Percentiles rank a stretch among this genome's conserved stretches.
Evolutionary conservation across 2,797 vertebrate genomes (phyloP).

Genomic region (Serranus cabrilla): DNA sequence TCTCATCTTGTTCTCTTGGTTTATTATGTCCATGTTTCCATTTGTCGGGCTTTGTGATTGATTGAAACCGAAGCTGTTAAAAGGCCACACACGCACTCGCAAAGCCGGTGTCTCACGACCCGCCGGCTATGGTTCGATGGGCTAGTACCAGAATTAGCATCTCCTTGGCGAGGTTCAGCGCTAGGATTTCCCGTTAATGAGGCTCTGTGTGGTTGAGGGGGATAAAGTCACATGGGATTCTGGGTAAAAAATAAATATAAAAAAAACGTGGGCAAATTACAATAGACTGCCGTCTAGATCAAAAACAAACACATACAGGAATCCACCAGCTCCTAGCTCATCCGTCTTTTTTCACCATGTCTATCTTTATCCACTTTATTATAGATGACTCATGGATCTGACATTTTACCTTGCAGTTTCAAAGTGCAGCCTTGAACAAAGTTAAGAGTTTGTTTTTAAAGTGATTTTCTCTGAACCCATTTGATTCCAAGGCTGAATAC

Average conservation of each 20-base stretch:
- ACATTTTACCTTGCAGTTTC: conserved; percentile 44
- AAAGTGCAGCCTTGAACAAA: conserved; percentile 48
- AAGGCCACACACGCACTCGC: conserved; percentile 72
- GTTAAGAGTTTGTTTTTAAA: conserved; percentile 46
- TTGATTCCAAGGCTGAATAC: conserved; percentile 32
- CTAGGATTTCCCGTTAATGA: conserved; percentile 85
- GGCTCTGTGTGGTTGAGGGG: conserved; percentile 67
- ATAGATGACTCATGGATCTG: conserved; percentile 53
- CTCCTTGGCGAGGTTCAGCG: conserved; percentile 69
- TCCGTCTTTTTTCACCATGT: conserved; percentile 37
- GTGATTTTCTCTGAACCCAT: conserved; percentile 25
- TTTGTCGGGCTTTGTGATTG: conserved; percentile 73
- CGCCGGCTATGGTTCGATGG: conserved; percentile 73
- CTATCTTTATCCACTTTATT: conserved; percentile 53
- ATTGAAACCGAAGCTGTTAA: conserved; percentile 82
- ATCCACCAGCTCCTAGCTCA: conserved; percentile 27
- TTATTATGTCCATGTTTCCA: conserved; percentile 78
- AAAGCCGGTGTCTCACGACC: conserved; percentile 63
- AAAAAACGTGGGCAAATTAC: conserved; percentile 18
- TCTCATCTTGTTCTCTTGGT: conserved; percentile 73
- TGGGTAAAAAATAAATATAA: conserved; percentile 28
- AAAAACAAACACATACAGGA: conserved; percentile 54
- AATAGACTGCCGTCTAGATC: conserved; percentile 60
- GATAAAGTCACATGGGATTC: conserved; percentile 72
- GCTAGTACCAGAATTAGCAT: conserved; percentile 79